A percentile compares a stretch with the other conserved stretches of the same genome.
These are phyloP conservation scores for Cyclura pinguis DNA, from an alignment of 2,797 vertebrate genomes.

Conservation along the genomic window DNA sequence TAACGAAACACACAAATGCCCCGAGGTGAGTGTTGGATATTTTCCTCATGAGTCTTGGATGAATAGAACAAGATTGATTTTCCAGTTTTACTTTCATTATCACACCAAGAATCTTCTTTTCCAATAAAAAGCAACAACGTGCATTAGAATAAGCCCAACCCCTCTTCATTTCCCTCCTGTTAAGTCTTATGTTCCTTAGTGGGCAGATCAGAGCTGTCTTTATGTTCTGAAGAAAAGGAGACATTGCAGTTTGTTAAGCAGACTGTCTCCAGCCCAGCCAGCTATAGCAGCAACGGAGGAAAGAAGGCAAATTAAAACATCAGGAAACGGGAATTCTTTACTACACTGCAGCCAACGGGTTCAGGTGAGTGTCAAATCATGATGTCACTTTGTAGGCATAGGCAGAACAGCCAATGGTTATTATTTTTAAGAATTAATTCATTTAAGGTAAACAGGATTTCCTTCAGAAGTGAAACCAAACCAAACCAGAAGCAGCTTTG, in stretches of 20 bases:
- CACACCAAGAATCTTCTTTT: not conserved
- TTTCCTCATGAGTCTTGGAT: no score
- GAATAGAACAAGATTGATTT: not conserved
- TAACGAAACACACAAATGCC: not conserved
- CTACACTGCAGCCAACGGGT: not conserved
- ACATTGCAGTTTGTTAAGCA: not conserved
- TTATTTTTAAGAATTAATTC: not conserved
- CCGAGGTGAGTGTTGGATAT: not conserved
- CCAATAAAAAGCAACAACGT: not conserved
- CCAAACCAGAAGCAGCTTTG: not conserved
- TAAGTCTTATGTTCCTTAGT: not conserved
- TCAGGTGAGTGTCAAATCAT: not conserved
- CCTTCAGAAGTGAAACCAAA: not conserved
- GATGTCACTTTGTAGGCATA: not conserved
- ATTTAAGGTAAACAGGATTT: not conserved
- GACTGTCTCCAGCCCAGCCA: not conserved
- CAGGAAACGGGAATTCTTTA: not conserved
- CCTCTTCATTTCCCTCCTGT: not conserved
- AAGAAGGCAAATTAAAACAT: not conserved
- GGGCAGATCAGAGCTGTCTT: not conserved
- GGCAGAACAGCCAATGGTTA: not conserved
- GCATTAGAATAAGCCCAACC: not conserved
- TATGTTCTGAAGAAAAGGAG: not conserved
- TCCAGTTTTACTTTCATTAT: constrained; percentile 12
- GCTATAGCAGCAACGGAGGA: no score